A percentile compares a stretch with the other conserved stretches of the same genome.
Conservation (phyloP, 1,140 invertebrate species). For the Euwallacea similis region DNA sequence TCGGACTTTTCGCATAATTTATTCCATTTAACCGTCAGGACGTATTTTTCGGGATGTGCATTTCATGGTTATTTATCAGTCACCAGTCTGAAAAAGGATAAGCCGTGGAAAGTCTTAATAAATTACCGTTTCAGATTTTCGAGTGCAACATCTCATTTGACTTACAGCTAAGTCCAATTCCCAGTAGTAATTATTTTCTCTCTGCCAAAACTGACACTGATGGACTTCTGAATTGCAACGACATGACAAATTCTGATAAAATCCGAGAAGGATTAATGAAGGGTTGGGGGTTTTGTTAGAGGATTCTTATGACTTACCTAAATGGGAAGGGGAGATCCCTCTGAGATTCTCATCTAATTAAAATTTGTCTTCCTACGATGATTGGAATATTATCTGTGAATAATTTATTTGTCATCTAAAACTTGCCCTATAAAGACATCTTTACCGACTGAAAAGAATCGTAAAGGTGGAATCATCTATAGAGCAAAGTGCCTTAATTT, state of each 20-base stretch:
- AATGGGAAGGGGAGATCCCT: not conserved
- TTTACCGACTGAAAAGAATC: too few relatives aligned
- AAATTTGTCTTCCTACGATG: not conserved
- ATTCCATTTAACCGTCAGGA: not conserved
- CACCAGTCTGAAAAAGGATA: not conserved
- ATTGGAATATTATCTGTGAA: too few relatives aligned
- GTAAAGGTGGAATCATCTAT: too few relatives aligned
- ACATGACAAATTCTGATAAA: constrained; percentile 41
- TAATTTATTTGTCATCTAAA: too few relatives aligned
- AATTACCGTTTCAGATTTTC: constrained; percentile 24
- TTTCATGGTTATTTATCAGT: not conserved
- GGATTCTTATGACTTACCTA: constrained; percentile 10
- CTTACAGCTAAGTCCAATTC: constrained; percentile 37
- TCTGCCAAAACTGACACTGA: constrained; percentile 42
- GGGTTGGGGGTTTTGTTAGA: constrained; percentile 22
- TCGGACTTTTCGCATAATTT: constrained; percentile 7
- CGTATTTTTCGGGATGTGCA: not conserved
- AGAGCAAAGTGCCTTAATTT: constrained; percentile 39
- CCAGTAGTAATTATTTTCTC: constrained; percentile 43
- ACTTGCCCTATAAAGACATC: too few relatives aligned
- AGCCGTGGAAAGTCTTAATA: not conserved
- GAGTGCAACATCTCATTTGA: constrained; percentile 38
- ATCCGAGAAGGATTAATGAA: constrained; percentile 32
- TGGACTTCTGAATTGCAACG: constrained; percentile 34
- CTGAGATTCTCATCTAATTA: constrained; percentile 1